phyloP scores from a whole-genome alignment of 2,888 invertebrate genomes.

The Altica lythri region DNA sequence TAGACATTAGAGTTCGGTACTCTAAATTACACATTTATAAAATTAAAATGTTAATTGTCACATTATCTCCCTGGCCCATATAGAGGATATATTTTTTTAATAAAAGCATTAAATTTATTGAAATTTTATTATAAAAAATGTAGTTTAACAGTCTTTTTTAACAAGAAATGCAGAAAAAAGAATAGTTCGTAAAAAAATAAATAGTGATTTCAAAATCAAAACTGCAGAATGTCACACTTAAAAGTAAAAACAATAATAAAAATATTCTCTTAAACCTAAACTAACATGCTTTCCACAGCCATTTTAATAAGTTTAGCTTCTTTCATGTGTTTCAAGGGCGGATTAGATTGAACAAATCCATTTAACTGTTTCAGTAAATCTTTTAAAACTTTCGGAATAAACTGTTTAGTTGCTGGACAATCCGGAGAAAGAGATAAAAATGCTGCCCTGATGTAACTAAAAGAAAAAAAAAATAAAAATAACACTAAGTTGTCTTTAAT shows the following conservation, averaged over 20 bases:
- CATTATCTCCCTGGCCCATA: too few relatives aligned
- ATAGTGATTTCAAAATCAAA: not conserved
- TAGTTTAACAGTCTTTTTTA: too few relatives aligned
- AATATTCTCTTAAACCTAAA: constrained; percentile 22
- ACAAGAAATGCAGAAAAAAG: too few relatives aligned
- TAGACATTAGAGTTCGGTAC: too few relatives aligned
- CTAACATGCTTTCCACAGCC: constrained; percentile 58
- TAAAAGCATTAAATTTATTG: too few relatives aligned
- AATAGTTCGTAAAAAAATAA: constrained; percentile 5
- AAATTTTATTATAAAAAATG: too few relatives aligned
- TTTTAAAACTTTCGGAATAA: constrained; percentile 77
- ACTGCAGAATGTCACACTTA: not conserved
- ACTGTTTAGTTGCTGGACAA: constrained; percentile 80
- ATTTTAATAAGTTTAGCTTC: constrained; percentile 74
- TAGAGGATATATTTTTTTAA: too few relatives aligned
- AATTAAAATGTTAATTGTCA: too few relatives aligned
- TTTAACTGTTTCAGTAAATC: constrained; percentile 77
- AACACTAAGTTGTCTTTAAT: too few relatives aligned
- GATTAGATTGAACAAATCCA: constrained; percentile 68
- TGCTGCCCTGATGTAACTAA: constrained; percentile 86
- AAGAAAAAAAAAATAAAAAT: constrained; percentile 41
- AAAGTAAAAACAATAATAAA: constrained; percentile 1
- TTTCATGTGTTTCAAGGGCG: constrained; percentile 67
- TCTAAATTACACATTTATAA: too few relatives aligned
- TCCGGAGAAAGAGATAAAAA: constrained; percentile 78